Percentiles rank a stretch among this genome's conserved stretches.
These are phyloP conservation scores for Oligia latruncula DNA, from an alignment of 2,888 invertebrate genomes.

Conservation along the genomic window DNA sequence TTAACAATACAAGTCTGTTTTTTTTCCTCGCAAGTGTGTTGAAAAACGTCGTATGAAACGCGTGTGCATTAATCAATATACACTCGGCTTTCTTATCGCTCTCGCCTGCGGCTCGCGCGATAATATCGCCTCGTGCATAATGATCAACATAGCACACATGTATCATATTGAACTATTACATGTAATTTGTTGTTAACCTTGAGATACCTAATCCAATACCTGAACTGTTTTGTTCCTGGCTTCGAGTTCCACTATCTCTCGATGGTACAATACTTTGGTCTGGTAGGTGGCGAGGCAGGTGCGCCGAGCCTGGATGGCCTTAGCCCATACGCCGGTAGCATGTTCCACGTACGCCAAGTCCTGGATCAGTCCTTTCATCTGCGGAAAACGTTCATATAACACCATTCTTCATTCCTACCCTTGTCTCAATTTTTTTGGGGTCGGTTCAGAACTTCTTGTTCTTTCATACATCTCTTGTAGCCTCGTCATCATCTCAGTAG, in stretches of 20 bases:
- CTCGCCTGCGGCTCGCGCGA: too few relatives aligned
- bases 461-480: not conserved
- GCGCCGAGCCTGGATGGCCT: conserved; percentile 76
- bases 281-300: conserved; percentile 67
- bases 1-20: too few relatives aligned
- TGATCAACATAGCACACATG: too few relatives aligned
- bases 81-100: too few relatives aligned
- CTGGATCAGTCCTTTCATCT: conserved; percentile 83
- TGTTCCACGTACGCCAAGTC: conserved; percentile 82
- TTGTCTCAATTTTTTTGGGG: not conserved
- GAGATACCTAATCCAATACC: conserved; percentile 68
- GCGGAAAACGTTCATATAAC: not conserved
- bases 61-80: too few relatives aligned
- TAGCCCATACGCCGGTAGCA: conserved; percentile 75
- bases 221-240: conserved; percentile 83
- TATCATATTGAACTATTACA: too few relatives aligned
- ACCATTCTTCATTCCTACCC: not conserved
- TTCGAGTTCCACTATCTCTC: conserved; percentile 72
- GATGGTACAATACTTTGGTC: conserved; percentile 69
- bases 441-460: not conserved
- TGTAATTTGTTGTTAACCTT: not conserved
- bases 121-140: too few relatives aligned
- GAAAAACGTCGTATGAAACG: too few relatives aligned
- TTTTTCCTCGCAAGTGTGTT: too few relatives aligned
- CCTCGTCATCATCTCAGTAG: not conserved